Percentiles rank a stretch among this genome's conserved stretches.
Evolutionary conservation across 2,797 vertebrate species (phyloP).

Genomic region (Enteromius trimaculatus): DNA sequence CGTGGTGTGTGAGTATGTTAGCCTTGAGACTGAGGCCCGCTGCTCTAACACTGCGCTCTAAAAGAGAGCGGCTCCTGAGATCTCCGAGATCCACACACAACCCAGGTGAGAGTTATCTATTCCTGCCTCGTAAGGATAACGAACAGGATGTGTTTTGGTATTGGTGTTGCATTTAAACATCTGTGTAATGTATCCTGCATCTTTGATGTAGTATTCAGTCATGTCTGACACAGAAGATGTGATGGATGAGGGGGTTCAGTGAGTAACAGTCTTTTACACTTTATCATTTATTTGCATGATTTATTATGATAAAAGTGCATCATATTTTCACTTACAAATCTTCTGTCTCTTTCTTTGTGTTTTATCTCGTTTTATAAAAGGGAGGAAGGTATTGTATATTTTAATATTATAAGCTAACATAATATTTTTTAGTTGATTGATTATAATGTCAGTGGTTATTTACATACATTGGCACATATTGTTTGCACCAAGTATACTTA

Average conservation of each 20-base stretch:
- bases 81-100: constrained; percentile 50
- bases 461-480: background rate
- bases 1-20: constrained; percentile 73
- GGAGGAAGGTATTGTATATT: constrained; percentile 59
- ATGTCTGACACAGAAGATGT: constrained; percentile 79
- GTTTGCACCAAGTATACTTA: background rate
- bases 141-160: background rate
- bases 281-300: background rate
- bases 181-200: constrained; percentile 49
- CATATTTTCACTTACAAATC: constrained; percentile 3
- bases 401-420: background rate
- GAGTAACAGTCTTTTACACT: constrained; percentile 57
- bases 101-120: constrained; percentile 14
- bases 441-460: background rate
- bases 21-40: constrained; percentile 67
- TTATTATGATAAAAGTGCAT: background rate
- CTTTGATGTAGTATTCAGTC: constrained; percentile 57
- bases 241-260: constrained; percentile 71
- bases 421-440: background rate
- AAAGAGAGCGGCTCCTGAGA: constrained; percentile 49
- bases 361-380: constrained; percentile 48
- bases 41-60: constrained; percentile 62
- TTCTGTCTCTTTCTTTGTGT: constrained; percentile 33
- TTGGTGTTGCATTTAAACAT: background rate
- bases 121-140: background rate